Evolutionary conservation across 1,140 invertebrate species (phyloP), one percentile per base, ranked within the genome.

Genomic region (Mylabris phalerata): DNA sequence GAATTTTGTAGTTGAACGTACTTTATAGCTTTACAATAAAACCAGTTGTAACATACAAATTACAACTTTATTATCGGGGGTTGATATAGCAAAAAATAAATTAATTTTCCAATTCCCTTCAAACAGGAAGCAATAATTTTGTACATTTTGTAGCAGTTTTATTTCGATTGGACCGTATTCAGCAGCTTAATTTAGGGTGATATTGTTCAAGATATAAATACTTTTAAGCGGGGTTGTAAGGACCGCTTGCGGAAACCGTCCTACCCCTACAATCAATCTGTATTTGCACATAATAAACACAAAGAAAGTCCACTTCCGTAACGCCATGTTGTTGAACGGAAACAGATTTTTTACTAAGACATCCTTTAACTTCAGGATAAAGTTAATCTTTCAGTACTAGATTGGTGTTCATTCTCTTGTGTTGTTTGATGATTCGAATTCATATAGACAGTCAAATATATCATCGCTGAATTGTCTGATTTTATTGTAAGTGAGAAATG

Each of bases 231-330:
- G 43, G 57, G 50, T 60, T 48, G 58, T 60, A 39, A 60, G 44
- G 47, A 48, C 49, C 56, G 48, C 49, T 44, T 50, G 48, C 56
- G 56, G 47, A 58, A 58, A 42, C 49, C 32, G n/a, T 41, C 19
- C 49, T 50, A 50, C 48, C 52, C 54, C 47, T 44, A 45, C 59
- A 50, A 56, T 46, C 52, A 57, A 57, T 57, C 52, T 60, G 59
- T 57, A 55, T 60, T 60, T 60, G 59, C 52, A 57, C 54, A 52
- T 57, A 61, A 57, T 61, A 55, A 57, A 47, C 55, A 61, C 55
- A 61, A 60, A 57, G 59, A 47, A 56, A 11, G 52, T 46, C 43
- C 48, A 43, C 59, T 60, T 60, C 59, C 59, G 52, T 41, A 48
- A 54, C 32, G 32, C 7, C 51, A 54, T 54, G 50, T 50, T 46